Conservation (phyloP, 2,888 invertebrate genomes). For the Diplolepis rosae region DNA sequence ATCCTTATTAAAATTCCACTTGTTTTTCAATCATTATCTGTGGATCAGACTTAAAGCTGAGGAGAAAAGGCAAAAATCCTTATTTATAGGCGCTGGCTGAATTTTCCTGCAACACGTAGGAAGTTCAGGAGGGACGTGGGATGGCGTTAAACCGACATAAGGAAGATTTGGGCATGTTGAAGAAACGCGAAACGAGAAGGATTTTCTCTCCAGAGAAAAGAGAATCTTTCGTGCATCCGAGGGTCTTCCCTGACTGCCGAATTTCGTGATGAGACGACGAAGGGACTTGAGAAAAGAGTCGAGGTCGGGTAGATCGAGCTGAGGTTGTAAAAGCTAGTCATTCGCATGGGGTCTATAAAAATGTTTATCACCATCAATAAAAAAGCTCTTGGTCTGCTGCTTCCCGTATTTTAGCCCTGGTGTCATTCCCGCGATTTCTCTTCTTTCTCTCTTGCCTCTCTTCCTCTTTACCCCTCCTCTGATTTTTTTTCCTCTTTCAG, state of each 20-base stretch:
- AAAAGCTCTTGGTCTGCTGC: conserved; percentile 54
- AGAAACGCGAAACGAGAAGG: conserved; percentile 1
- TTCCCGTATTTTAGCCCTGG: conserved; percentile 45
- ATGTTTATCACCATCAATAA: conserved; percentile 72
- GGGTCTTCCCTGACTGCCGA: background rate
- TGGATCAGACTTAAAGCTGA: background rate
- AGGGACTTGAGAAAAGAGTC: conserved; percentile 25
- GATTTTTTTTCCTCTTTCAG: background rate
- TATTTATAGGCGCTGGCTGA: background rate
- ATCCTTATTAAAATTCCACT: too few relatives aligned
- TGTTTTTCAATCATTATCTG: background rate
- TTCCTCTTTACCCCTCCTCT: conserved; percentile 35
- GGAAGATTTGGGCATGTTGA: background rate
- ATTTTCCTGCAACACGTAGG: background rate
- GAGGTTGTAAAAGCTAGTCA: conserved; percentile 67
- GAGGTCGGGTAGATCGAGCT: conserved; percentile 29
- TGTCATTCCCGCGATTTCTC: conserved; percentile 47
- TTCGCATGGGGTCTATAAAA: conserved; percentile 71
- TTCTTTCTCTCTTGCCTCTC: conserved; percentile 32
- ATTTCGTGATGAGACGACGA: conserved; percentile 15
- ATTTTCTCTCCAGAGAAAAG: background rate
- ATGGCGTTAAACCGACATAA: conserved; percentile 1
- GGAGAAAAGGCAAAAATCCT: background rate
- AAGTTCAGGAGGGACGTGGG: background rate
- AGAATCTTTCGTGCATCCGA: conserved; percentile 1